Evolutionary conservation across 2,797 vertebrate genomes (phyloP), one percentile per base, ranked within the genome.

Genomic region (Siniperca obscura): DNA sequence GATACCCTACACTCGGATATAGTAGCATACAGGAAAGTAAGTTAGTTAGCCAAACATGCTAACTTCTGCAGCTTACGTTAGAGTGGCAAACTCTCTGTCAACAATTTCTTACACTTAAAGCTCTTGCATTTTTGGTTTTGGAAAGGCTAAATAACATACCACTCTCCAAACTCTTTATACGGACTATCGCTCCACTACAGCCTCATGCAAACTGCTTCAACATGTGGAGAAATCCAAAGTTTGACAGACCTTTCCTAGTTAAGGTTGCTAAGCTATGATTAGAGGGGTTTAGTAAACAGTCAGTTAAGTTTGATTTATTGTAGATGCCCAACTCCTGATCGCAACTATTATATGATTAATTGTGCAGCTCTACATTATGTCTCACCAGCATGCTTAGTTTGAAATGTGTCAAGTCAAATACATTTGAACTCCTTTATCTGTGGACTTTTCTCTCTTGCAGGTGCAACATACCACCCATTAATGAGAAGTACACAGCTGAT

Each of bases 391-490:
- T 80, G 42, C 46, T 22, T 22, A 25, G 14, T 76, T 36, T 52
- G 5, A n/a, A 71, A 14, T 70, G 12, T 70, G 30, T 78, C 55
- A 66, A 10, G 21, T 76, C 9, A 65, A 55, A 52, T 46, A 13
- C 8, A 21, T 40, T 53, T 69, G 57, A 50, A 70, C 57, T 36
- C 40, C 59, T 59, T 71, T 57, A 60, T 59, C 14, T 52, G 12
- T 42, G 14, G 61, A 44, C 25, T 4, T 64, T 68, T 62, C 3
- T 92, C 67, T 91, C 79, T 64, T 87, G 75, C 91, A 99, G 98
- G 87, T 99, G 98, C 93, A 99, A 99, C 92, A 97, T 99, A 76
- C 98, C 98, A 68, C 98, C 98, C 40, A 96, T 99, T 89, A 97
- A 96, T 71, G 96, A 97, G 65, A 97, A 98, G 87, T 99, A 98